Conservation (phyloP, 2,888 invertebrate genomes). For the Parnassius mnemosyne region DNA sequence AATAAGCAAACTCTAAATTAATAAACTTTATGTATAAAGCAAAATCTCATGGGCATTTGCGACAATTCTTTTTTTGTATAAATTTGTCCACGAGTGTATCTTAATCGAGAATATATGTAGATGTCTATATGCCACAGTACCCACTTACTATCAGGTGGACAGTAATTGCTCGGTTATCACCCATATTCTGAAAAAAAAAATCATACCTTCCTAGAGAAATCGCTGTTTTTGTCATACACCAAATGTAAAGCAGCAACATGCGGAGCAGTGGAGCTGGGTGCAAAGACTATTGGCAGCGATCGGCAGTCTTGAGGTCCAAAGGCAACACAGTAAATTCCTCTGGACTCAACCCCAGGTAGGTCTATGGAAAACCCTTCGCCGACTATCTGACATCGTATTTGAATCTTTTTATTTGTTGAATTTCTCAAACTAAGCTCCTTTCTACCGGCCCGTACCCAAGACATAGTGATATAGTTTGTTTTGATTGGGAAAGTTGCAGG, state of each 20-base stretch:
- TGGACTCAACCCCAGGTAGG: constrained; percentile 52
- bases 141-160: no score
- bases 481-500: constrained; percentile 63
- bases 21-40: no score
- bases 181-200: neutral
- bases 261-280: constrained; percentile 50
- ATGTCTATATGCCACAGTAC: no score
- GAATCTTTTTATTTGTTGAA: constrained; percentile 53
- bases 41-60: no score
- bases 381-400: constrained; percentile 57
- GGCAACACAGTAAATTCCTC: constrained; percentile 53
- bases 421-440: constrained; percentile 70
- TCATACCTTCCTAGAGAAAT: constrained; percentile 60
- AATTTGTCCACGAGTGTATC: no score
- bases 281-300: constrained; percentile 54
- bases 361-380: constrained; percentile 70
- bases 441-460: constrained; percentile 61
- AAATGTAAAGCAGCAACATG: constrained; percentile 54
- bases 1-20: no score
- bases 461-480: constrained; percentile 55
- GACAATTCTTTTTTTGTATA: no score
- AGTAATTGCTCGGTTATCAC: no score
- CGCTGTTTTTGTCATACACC: constrained; percentile 58
- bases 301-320: constrained; percentile 61
- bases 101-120: no score